Percentiles rank a stretch among this genome's conserved stretches.
Conservation (phyloP, 2,113 vertebrate species). For the Leucoraja erinaceus region DNA sequence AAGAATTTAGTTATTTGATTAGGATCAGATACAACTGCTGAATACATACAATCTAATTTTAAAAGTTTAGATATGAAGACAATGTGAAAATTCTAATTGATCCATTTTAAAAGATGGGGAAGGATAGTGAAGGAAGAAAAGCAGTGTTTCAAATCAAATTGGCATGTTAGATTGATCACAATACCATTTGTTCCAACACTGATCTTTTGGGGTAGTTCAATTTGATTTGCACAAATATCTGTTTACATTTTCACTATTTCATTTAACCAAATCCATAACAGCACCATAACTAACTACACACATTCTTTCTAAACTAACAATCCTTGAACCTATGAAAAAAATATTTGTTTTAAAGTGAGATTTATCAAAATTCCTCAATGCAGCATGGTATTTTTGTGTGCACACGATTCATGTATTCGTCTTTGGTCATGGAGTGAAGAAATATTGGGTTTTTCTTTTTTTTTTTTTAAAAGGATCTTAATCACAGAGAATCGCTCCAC, state of each 20-base stretch:
- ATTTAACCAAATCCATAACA: neutral
- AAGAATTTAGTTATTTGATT: neutral
- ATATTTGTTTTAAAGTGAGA: neutral
- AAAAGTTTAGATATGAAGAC: neutral
- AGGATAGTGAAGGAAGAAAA: neutral
- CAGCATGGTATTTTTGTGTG: neutral
- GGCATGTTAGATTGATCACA: neutral
- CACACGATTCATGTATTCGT: neutral
- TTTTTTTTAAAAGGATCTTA: neutral
- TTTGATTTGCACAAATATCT: neutral
- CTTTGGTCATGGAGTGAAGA: neutral
- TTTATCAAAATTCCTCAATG: neutral
- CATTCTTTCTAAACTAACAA: neutral
- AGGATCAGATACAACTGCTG: neutral
- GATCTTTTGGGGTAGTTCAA: neutral
- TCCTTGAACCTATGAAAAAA: neutral
- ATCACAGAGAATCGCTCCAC: neutral
- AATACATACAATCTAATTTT: neutral
- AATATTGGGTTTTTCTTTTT: neutral
- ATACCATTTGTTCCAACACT: neutral
- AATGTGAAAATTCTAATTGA: neutral
- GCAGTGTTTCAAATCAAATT: neutral
- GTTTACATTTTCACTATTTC: neutral
- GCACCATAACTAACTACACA: too few relatives aligned
- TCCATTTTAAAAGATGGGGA: neutral